phyloP scores from a whole-genome alignment of 1,140 invertebrate genomes.

The Octopus sinensis region DNA sequence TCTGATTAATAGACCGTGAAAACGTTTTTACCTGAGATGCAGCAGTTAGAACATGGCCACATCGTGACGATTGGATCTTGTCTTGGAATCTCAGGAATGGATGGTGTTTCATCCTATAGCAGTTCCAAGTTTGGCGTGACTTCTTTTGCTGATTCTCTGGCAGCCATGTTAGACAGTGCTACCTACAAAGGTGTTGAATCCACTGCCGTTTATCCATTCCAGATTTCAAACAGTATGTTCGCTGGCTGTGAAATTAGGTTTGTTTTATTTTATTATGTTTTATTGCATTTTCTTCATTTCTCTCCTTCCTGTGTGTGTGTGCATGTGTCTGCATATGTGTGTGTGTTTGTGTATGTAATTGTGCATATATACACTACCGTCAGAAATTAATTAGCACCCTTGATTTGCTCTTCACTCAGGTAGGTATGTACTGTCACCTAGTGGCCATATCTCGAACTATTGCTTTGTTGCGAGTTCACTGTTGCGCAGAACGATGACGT shows the following conservation, averaged over 20 bases:
- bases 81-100: conserved; percentile 36
- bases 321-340: no score
- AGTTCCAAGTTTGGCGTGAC: conserved; percentile 39
- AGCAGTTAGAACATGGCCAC: conserved; percentile 78
- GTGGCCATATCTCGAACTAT: no score
- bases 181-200: conserved; percentile 28
- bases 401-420: no score
- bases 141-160: conserved; percentile 31
- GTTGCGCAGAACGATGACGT: no score
- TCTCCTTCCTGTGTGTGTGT: no score
- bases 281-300: no score
- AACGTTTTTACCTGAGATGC: conserved; percentile 76
- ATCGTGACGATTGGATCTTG: conserved; percentile 76
- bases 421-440: no score
- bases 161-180: conserved; percentile 30
- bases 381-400: no score
- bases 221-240: conserved; percentile 43
- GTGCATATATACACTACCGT: no score
- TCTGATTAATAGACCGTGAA: conserved; percentile 33
- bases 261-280: no score
- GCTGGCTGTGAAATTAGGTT: conserved; percentile 19
- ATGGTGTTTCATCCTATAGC: conserved; percentile 37
- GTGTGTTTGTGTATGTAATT: no score
- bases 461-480: no score
- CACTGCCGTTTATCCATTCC: conserved; percentile 39